Evolutionary conservation across 2,888 invertebrate species (phyloP).

Genomic region (Herminia tarsipennalis): DNA sequence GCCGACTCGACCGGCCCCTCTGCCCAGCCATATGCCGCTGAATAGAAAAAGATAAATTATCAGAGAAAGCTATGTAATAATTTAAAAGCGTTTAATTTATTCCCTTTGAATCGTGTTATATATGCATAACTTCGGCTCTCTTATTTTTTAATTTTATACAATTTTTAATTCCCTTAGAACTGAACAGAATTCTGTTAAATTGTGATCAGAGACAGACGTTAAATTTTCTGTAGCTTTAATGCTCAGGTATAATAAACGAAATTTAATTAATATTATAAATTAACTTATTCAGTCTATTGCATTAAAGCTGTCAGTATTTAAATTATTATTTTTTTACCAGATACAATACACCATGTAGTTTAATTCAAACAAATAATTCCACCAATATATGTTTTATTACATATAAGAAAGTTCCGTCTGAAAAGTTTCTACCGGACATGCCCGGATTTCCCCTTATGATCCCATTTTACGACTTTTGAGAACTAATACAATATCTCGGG

Average conservation of each 20-base stretch:
- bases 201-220: no score
- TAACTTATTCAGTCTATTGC: no score
- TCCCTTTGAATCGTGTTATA: conserved; percentile 44
- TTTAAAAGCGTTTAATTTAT: conserved; percentile 55
- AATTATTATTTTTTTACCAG: no score
- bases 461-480: conserved; percentile 32
- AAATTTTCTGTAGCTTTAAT: not conserved
- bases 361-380: no score
- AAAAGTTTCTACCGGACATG: no score
- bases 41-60: conserved; percentile 49
- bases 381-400: no score
- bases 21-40: conserved; percentile 26
- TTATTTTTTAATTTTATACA: conserved; percentile 29
- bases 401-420: no score
- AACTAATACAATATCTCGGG: conserved; percentile 36
- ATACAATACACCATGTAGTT: no score
- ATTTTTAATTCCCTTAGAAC: conserved; percentile 28
- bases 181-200: not conserved
- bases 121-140: conserved; percentile 1
- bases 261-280: no score
- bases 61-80: conserved; percentile 52
- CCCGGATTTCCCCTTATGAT: conserved; percentile 22
- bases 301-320: no score
- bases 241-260: no score
- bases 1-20: conserved; percentile 12